Evolutionary conservation across 2,797 vertebrate genomes (phyloP).

Genomic region (Mormyrus hasselquistii): DNA sequence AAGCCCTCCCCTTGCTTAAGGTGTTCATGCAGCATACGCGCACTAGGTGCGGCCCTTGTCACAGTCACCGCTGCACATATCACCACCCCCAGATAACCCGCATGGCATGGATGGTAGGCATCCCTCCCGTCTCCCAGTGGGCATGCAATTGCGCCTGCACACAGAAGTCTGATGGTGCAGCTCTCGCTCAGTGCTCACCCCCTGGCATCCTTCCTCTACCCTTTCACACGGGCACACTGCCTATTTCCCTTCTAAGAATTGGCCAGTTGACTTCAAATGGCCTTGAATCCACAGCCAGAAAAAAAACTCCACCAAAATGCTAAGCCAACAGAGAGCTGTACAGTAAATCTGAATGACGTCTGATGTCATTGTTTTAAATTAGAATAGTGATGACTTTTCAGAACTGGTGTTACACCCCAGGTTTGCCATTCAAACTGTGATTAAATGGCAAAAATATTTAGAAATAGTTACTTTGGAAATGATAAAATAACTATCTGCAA

Average conservation of each 20-base stretch:
- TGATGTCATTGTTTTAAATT: slow-evolving; percentile 19
- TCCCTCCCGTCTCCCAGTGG: background rate
- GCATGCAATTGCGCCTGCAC: background rate
- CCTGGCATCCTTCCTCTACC: background rate
- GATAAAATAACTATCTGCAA: slow-evolving; percentile 68
- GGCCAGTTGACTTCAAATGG: background rate
- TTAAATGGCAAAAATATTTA: slow-evolving; percentile 54
- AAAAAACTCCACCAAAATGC: background rate
- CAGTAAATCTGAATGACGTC: background rate
- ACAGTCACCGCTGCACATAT: background rate
- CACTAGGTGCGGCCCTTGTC: background rate
- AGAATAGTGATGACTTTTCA: slow-evolving; percentile 16
- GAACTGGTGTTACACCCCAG: background rate
- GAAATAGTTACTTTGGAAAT: slow-evolving; percentile 45
- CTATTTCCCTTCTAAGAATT: background rate
- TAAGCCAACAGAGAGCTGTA: background rate
- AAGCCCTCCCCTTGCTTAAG: background rate
- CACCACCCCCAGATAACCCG: background rate
- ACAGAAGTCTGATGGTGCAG: background rate
- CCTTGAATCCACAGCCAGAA: slow-evolving; percentile 5
- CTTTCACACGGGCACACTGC: slow-evolving; percentile 3
- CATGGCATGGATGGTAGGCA: background rate
- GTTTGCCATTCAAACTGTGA: slow-evolving; percentile 44
- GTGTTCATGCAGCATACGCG: background rate
- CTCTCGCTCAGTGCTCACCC: background rate